phyloP scores from a whole-genome alignment of 1,140 invertebrate genomes.

The Akabosia matsudoensis region DNA sequence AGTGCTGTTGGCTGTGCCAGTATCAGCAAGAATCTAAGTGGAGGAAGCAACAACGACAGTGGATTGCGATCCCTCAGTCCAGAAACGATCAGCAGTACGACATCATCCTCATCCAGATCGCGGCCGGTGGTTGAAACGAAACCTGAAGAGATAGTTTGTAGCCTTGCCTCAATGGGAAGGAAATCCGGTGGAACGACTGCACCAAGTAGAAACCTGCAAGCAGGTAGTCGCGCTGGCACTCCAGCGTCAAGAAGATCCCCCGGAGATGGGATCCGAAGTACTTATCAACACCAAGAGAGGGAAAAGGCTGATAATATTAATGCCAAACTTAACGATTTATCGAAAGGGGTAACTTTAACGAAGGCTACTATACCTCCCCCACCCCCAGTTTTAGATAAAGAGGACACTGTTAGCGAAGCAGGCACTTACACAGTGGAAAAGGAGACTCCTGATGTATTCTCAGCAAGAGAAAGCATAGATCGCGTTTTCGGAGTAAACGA shows the following conservation, averaged over 20 bases:
- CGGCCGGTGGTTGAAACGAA: background rate
- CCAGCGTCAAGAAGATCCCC: background rate
- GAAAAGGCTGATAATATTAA: background rate
- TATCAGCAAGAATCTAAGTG: conserved; percentile 1
- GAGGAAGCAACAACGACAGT: conserved; percentile 17
- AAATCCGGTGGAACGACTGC: background rate
- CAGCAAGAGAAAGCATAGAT: conserved; percentile 81
- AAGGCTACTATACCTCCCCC: background rate
- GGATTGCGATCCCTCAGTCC: conserved; percentile 8
- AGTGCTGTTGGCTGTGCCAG: background rate
- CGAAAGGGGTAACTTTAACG: background rate
- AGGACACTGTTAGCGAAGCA: conserved; percentile 71
- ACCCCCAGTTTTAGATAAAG: conserved; percentile 44
- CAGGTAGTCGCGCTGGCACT: background rate
- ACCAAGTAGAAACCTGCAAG: background rate
- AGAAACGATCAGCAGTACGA: conserved; percentile 16
- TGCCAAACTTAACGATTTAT: background rate
- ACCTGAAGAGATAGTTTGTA: background rate
- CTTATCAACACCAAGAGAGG: background rate
- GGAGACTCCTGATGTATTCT: conserved; percentile 70
- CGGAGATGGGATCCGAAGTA: background rate
- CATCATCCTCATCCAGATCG: conserved; percentile 13
- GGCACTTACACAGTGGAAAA: conserved; percentile 60
- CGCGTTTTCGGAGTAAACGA: conserved; percentile 64
- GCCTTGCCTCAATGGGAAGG: background rate